Percentiles rank a stretch among this genome's conserved stretches.
Evolutionary conservation across 2,113 vertebrate species (phyloP).

Genomic region (Varanus komodoensis): DNA sequence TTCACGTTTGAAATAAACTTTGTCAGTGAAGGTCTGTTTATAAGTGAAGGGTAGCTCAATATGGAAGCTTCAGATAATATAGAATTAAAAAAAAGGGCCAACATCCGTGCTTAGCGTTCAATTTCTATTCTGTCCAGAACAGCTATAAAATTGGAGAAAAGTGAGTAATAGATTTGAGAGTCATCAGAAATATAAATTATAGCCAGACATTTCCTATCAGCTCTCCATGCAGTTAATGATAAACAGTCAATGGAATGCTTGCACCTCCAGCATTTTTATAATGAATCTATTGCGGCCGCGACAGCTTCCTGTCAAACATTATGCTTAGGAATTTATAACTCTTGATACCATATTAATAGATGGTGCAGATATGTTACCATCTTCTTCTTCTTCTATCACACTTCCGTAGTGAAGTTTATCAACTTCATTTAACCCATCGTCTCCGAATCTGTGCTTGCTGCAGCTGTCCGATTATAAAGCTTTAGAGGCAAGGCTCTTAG

Average conservation of each 20-base stretch:
- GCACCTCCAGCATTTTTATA: conserved; percentile 81
- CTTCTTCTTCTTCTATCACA: conserved; percentile 56
- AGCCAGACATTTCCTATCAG: conserved; percentile 80
- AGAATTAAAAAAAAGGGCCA: conserved; percentile 71
- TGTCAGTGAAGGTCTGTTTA: conserved; percentile 55
- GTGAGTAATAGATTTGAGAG: conserved; percentile 83
- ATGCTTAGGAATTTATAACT: conserved; percentile 78
- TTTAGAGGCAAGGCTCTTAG: background rate
- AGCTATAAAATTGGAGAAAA: conserved; percentile 77
- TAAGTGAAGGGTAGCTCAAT: conserved; percentile 64
- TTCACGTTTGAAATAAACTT: conserved; percentile 66
- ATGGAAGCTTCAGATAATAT: conserved; percentile 74
- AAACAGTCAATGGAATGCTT: conserved; percentile 83
- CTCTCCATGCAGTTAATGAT: conserved; percentile 79
- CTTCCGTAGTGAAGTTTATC: conserved; percentile 35
- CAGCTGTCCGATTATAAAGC: conserved; percentile 14
- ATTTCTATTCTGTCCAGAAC: conserved; percentile 81
- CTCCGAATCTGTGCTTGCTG: conserved; percentile 17
- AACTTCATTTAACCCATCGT: conserved; percentile 43
- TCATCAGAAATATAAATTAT: conserved; percentile 83
- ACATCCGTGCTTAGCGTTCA: conserved; percentile 73
- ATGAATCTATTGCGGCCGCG: conserved; percentile 80
- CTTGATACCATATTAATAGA: conserved; percentile 77
- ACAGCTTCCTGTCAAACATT: conserved; percentile 81
- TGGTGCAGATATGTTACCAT: conserved; percentile 68